Conservation (phyloP, 2,113 vertebrate species). For the Misgurnus anguillicaudatus region DNA sequence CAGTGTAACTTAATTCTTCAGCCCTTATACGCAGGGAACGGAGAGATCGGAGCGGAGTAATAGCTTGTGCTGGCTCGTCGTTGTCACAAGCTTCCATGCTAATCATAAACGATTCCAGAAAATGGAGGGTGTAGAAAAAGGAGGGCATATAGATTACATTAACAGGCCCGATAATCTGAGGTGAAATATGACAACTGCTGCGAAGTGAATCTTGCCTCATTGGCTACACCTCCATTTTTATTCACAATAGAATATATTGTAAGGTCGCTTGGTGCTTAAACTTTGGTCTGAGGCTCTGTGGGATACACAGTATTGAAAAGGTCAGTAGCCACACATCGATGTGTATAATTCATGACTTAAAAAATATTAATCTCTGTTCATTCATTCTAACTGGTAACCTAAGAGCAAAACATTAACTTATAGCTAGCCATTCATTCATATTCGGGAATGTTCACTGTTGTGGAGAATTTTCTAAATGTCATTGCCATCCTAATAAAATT, state of each 20-base stretch:
- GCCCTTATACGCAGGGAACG: conserved; percentile 45
- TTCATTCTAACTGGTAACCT: neutral
- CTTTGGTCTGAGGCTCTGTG: conserved; percentile 18
- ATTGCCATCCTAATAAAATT: neutral
- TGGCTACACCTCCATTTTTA: conserved; percentile 1
- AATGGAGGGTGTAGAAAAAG: conserved; percentile 47
- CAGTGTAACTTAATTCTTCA: conserved; percentile 61
- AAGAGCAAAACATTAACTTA: neutral
- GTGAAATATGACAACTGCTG: neutral
- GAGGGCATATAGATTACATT: conserved; percentile 40
- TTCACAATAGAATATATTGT: conserved; percentile 9
- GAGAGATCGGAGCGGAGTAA: conserved; percentile 30
- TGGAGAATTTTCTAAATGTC: conserved; percentile 14
- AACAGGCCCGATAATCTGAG: conserved; percentile 28
- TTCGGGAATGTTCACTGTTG: neutral
- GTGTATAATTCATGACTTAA: neutral
- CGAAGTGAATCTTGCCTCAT: neutral
- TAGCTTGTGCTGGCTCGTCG: conserved; percentile 25
- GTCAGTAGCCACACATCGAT: neutral
- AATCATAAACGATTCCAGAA: conserved; percentile 47
- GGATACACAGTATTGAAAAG: conserved; percentile 9
- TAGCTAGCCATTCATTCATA: neutral
- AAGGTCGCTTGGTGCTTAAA: conserved; percentile 13
- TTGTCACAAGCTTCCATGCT: neutral
- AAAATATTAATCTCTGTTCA: neutral